Base-by-base conservation (phyloP, 2,797 vertebrate species). In the Arnoldichthys spilopterus region DNA sequence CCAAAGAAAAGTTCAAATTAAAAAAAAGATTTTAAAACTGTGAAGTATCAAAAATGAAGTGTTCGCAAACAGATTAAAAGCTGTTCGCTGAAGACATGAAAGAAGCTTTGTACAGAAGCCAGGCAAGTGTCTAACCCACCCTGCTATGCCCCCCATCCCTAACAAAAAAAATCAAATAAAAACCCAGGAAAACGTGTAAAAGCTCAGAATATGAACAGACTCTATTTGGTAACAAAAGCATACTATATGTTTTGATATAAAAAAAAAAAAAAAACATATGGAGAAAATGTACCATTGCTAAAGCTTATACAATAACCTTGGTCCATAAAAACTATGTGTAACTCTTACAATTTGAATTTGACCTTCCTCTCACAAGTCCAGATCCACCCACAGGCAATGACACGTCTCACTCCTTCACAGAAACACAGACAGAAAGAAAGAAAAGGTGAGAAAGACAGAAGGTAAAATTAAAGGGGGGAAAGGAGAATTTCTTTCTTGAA, bases 271-370 rank as follows among this genome's bases (percentile, higher is more conserved):
- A 82, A 96, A 97, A 97, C 95, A 96, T 95, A 96, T 97, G 96
- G 94, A 97, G 96, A 76, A 98, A 97, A 96, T 96, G 97, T 99
- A 99, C 98, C 98, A 98, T 98, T 95, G 95, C 98, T 98, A 99
- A 99, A 99, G 97, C 96, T 99, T 98, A 97, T 95, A 96, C 94
- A 97, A 96, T 95, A 96, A 96, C 94, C 95, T 99, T 99, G 97
- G 97, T 99, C 98, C 98, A 94, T 97, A 97, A 96, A 98, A 98
- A 97, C 95, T 95, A 96, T 96, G 96, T 89, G 93, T 96, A 92
- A 95, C 89, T 78, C 62, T 80, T 87, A 78, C 88, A 91, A 90
- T 95, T 95, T 91, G 82, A 81, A 92, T 91, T 93, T 93, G 94
- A 95, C 95, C 90, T 87, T 90, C 92, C 94, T 93, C 89, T 89